Conservation (phyloP, 2,797 vertebrate genomes). For the Sarcophilus harrisii region DNA sequence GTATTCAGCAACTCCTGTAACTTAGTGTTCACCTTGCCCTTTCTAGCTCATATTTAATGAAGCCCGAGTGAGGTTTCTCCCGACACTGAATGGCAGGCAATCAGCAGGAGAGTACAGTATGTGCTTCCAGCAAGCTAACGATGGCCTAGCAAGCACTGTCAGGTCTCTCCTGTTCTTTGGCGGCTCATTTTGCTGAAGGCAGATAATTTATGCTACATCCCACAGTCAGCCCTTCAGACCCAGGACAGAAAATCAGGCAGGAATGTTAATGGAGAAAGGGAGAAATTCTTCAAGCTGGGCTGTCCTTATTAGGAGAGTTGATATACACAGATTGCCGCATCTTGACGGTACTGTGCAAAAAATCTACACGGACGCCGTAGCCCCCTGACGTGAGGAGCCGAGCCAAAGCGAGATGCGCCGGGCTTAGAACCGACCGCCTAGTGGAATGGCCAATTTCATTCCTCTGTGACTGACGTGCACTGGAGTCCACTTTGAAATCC, state of each 20-base stretch:
- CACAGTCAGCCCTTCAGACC: conserved; percentile 81
- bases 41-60: conserved; percentile 21
- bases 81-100: conserved; percentile 78
- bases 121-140: conserved; percentile 79
- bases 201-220: conserved; percentile 84
- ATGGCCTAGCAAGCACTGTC: conserved; percentile 83
- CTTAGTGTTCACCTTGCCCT: background rate
- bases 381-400: conserved; percentile 46
- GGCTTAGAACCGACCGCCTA: conserved; percentile 34
- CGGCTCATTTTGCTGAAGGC: conserved; percentile 86
- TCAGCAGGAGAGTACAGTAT: conserved; percentile 12
- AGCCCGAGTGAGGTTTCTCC: conserved; percentile 72
- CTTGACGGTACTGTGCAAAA: conserved; percentile 33
- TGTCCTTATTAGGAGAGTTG: conserved; percentile 64
- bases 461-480: conserved; percentile 50
- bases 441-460: conserved; percentile 22
- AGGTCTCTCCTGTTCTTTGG: conserved; percentile 81
- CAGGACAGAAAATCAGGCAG: conserved; percentile 82
- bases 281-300: conserved; percentile 78
- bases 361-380: conserved; percentile 48
- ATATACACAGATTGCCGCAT: conserved; percentile 48
- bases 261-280: conserved; percentile 84
- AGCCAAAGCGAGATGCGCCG: conserved; percentile 61
- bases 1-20: background rate
- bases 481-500: conserved; percentile 51